A percentile compares a stretch with the other conserved stretches of the same genome.
phyloP scores from a whole-genome alignment of 2,797 vertebrate genomes.

The Catostomus latipinnis region DNA sequence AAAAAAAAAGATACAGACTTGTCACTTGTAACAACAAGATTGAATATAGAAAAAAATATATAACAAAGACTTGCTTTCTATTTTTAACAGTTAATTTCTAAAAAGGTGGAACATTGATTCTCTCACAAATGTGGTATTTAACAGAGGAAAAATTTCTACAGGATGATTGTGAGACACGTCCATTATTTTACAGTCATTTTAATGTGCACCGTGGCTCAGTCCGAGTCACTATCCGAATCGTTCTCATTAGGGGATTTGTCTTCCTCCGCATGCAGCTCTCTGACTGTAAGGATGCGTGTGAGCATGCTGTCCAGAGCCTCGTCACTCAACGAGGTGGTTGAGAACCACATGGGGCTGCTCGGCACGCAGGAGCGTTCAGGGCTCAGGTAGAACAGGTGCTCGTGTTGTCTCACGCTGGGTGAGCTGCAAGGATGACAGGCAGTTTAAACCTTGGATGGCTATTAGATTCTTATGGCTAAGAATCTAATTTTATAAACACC shows the following conservation, averaged over 20 bases:
- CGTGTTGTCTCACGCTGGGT: constrained; percentile 94
- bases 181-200: neutral
- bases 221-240: constrained; percentile 7
- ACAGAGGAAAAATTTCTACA: neutral
- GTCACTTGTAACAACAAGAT: too few relatives aligned
- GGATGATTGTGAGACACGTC: neutral
- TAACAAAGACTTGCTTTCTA: constrained; percentile 5
- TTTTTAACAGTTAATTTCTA: neutral
- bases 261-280: constrained; percentile 83
- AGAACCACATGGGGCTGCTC: constrained; percentile 98
- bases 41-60: neutral
- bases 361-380: constrained; percentile 96
- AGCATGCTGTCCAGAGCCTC: constrained; percentile 94
- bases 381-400: constrained; percentile 94
- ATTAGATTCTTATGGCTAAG: too few relatives aligned
- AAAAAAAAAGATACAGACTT: too few relatives aligned
- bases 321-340: constrained; percentile 88
- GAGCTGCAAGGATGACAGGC: constrained; percentile 79
- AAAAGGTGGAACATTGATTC: neutral
- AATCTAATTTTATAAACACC: too few relatives aligned
- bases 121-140: neutral
- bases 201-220: neutral
- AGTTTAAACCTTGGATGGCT: too few relatives aligned
- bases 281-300: constrained; percentile 91
- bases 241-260: neutral